Evolutionary conservation across 2,888 invertebrate species (phyloP), one percentile per base, ranked within the genome.

Genomic region (Sphinx pinastri): DNA sequence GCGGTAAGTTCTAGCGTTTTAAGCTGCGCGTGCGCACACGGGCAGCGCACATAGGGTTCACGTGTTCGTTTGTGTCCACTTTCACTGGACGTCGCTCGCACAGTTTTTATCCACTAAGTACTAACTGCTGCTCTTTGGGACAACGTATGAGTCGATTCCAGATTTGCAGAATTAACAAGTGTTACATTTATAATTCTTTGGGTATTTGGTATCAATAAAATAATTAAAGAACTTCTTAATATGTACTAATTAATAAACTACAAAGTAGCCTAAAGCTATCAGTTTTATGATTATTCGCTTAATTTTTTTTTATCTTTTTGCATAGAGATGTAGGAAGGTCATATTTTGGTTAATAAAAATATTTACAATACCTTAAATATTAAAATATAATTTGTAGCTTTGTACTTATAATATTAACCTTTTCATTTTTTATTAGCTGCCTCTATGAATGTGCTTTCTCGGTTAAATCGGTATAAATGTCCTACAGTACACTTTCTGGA

Each of bases 61-160:
- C 74, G 70, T 72, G 78, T 76, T 75, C 76, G 76, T 73, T 76
- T 76, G 74, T 70, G 73, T 74, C 80, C 76, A 81, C 83, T 85
- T 85, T 85, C 85, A 85, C 85, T 84, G 79, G 73, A 77, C 79
- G 75, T 72, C 74, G 74, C 70, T 71, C 69, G 76, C 72, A 75
- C 76, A 77, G 79, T 83, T 84, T 82, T 82, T 84, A 60, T 45
- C 7, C 19, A 19, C 19, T 25, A 55, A 47, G 49, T 63, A 63
- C 45, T 7, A 2, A 63, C 47, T 47, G 12, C 45, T 59, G 14
- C 11, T n/a, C 60, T 47, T 60, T 16, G 47, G 60, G 51, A 10
- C 51, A 13, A 51, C 51, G 10, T 51, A 0, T 51, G 13, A 2
- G 38, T 38, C 38, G 38, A 38, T 38, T 38, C 38, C 38, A 38